Conservation (phyloP, 1,140 invertebrate genomes). For the Diuraphis noxia region DNA sequence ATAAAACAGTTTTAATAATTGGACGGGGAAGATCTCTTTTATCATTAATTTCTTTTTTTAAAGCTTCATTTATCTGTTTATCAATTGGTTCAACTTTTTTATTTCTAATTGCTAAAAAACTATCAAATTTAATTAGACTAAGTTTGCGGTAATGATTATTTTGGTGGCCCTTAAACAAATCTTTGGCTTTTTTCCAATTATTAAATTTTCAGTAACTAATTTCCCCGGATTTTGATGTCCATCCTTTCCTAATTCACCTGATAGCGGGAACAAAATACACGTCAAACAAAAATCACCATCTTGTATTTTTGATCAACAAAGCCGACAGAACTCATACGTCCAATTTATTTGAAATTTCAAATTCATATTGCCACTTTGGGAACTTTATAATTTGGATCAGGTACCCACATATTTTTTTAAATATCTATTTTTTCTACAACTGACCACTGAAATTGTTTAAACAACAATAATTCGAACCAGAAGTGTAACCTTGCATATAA, state of each 20-base stretch:
- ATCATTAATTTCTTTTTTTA: no score
- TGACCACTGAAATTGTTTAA: neutral
- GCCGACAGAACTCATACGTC: neutral
- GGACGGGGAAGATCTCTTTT: no score
- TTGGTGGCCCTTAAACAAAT: neutral
- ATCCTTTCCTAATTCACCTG: neutral
- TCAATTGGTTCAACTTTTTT: neutral
- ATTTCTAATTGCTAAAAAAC: neutral
- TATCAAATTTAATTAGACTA: neutral
- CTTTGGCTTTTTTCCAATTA: neutral
- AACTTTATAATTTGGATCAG: slow-evolving; percentile 21
- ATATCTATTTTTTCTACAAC: slow-evolving; percentile 20
- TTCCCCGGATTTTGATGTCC: neutral
- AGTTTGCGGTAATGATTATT: neutral
- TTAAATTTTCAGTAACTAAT: neutral
- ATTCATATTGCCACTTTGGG: no score
- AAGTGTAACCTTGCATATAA: neutral
- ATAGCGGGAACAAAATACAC: neutral
- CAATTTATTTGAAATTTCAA: no score
- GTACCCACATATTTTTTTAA: slow-evolving; percentile 11
- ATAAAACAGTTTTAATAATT: no score
- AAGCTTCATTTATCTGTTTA: no score
- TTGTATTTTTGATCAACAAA: neutral
- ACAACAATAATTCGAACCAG: neutral
- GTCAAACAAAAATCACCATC: neutral